Conservation (phyloP, 2,888 invertebrate genomes). For the Pseudolycoriella hygida region DNA sequence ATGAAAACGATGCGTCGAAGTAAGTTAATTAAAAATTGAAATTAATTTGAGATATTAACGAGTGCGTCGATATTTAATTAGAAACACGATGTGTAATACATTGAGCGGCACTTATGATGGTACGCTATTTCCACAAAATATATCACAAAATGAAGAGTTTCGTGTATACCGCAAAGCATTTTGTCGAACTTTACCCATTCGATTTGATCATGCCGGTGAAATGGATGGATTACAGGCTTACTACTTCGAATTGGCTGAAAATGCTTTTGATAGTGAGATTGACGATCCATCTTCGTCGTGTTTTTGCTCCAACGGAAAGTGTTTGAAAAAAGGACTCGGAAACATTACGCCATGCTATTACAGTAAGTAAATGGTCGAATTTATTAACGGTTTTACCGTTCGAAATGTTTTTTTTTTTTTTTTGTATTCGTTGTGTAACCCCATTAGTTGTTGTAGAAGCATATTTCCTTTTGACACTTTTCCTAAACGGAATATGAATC, state of each 20-base stretch:
- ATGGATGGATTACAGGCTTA: constrained; percentile 37
- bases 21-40: constrained; percentile 2
- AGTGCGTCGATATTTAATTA: constrained; percentile 12
- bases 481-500: too few species aligned
- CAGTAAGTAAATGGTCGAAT: constrained; percentile 31
- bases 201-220: constrained; percentile 24
- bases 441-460: too few species aligned
- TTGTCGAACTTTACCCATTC: constrained; percentile 48
- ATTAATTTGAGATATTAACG: not conserved
- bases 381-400: too few species aligned
- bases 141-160: constrained; percentile 36
- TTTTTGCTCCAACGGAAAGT: constrained; percentile 36
- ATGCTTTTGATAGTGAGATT: constrained; percentile 37
- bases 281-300: constrained; percentile 43
- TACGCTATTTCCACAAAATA: constrained; percentile 43
- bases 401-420: too few species aligned
- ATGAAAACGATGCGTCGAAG: constrained; percentile 11
- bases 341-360: constrained; percentile 54
- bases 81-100: constrained; percentile 44
- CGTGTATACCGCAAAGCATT: constrained; percentile 54
- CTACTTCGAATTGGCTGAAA: constrained; percentile 39
- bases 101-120: constrained; percentile 55
- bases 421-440: too few species aligned
- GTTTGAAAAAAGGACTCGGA: constrained; percentile 42
- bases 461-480: too few species aligned